Evolutionary conservation across 2,888 invertebrate species (phyloP), one percentile per base, ranked within the genome.

Genomic region (Allolobophora icterica): DNA sequence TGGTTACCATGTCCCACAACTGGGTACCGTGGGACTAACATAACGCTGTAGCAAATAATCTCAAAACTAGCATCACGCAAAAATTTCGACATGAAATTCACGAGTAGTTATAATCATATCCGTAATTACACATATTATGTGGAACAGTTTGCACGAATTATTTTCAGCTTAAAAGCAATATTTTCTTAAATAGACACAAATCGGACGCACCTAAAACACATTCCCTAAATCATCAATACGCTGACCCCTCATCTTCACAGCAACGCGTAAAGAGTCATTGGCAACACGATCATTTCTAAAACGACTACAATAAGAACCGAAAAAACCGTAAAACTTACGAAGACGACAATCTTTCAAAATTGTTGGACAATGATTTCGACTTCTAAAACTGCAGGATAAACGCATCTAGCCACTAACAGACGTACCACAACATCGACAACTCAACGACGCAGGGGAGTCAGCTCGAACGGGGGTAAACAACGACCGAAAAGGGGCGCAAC

Each of bases 311-410:
- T 21, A 71, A 71, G n/a, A 71, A 71, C 71, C n/a, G n/a, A 13
- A 71, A 71, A 71, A 71, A 71, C 71, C 3, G 71, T 71, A 30
- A 71, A 71, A 71, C 71, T n/a, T 21, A n/a, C 35, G 87, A 84
- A 35, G 5, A 35, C 34, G 87, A 33, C 38, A 33, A 87, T 87
- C 38, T 42, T 89, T 89, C 30, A 21, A 17, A 42, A 42, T 13
- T 1, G 17, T 19, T 89, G 89, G 40, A 40, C 33, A 52, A 89
- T 89, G 89, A 33, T 42, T 40, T 6, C 45, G 89, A 45, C 40
- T 52, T 35, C 71, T 58, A 90, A 90, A 6, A 71, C 90, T 58
- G 52, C 52, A 90, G 71, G 71, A 35, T 42, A 90, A 90, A 89
- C 89, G 17, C 33, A 13, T 87, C 35, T 87, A 87, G 33, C 19